Conservation (phyloP, 2,888 invertebrate genomes). For the Bombylius discolor region DNA sequence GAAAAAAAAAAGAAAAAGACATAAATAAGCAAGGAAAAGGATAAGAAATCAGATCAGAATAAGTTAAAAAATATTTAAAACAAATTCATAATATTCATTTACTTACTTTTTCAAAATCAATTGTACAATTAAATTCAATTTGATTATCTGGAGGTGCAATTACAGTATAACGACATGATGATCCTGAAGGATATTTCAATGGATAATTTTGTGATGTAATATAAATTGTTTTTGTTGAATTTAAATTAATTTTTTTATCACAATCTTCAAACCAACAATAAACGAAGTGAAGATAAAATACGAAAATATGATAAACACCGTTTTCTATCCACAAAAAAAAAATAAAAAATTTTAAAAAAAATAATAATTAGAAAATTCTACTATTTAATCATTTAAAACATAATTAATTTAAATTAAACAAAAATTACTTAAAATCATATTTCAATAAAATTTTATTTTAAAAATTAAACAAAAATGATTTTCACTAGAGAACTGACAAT, state of each 20-base stretch:
- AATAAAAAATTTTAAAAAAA: too few species aligned
- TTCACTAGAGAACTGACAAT: too few species aligned
- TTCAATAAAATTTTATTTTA: too few species aligned
- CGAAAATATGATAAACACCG: too few species aligned
- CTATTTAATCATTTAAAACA: too few species aligned
- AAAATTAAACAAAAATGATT: too few species aligned
- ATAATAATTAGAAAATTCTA: too few species aligned
- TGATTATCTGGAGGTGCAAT: slow-evolving; percentile 24
- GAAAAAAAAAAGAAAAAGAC: background rate
- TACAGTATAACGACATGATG: slow-evolving; percentile 30
- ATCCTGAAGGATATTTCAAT: slow-evolving; percentile 21
- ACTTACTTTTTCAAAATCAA: slow-evolving; percentile 23
- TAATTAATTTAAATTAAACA: too few species aligned
- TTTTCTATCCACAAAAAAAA: too few species aligned
- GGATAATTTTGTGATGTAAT: slow-evolving; percentile 29
- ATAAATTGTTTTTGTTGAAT: slow-evolving; percentile 15
- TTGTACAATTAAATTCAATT: slow-evolving; percentile 22
- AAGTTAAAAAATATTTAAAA: background rate
- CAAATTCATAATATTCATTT: background rate
- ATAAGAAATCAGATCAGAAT: too few species aligned
- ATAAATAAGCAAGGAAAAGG: too few species aligned
- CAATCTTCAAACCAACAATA: slow-evolving; percentile 17
- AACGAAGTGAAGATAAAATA: background rate
- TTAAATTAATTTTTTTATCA: slow-evolving; percentile 20
- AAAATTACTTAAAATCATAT: too few species aligned